Percentiles rank a stretch among this genome's conserved stretches.
These are phyloP conservation scores for Drosophila flavopinicola DNA, from an alignment of 2,888 invertebrate species.

Conservation along the genomic window DNA sequence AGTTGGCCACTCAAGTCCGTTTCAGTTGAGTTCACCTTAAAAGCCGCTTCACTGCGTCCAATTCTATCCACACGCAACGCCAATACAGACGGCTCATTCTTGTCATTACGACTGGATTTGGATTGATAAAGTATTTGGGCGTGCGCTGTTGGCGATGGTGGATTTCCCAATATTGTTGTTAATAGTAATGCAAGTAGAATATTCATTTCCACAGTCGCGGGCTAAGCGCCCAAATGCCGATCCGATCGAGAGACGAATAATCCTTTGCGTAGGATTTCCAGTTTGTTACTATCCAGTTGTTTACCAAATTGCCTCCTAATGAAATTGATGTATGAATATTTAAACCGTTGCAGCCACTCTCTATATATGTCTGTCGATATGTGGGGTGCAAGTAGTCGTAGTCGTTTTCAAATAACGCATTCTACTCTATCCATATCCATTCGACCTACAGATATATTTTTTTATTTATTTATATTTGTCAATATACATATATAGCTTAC, in stretches of 20 bases:
- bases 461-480: too few species aligned
- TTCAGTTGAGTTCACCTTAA: constrained; percentile 25
- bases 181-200: constrained; percentile 46
- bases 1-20: background rate
- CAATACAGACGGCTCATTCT: constrained; percentile 3
- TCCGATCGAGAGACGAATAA: constrained; percentile 12
- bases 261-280: constrained; percentile 7
- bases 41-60: constrained; percentile 8
- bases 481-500: background rate
- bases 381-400: constrained; percentile 2
- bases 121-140: constrained; percentile 14
- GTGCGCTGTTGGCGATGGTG: constrained; percentile 1
- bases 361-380: background rate
- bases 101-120: constrained; percentile 14
- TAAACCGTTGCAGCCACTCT: background rate
- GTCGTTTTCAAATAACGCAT: constrained; percentile 4
- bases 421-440: constrained; percentile 29
- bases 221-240: constrained; percentile 34
- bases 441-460: constrained; percentile 4
- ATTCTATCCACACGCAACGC: constrained; percentile 27
- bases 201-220: constrained; percentile 59
- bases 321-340: background rate
- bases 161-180: constrained; percentile 36
- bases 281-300: background rate
- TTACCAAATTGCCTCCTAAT: background rate